phyloP scores from a whole-genome alignment of 2,888 invertebrate genomes.

The Oscheius sp. region DNA sequence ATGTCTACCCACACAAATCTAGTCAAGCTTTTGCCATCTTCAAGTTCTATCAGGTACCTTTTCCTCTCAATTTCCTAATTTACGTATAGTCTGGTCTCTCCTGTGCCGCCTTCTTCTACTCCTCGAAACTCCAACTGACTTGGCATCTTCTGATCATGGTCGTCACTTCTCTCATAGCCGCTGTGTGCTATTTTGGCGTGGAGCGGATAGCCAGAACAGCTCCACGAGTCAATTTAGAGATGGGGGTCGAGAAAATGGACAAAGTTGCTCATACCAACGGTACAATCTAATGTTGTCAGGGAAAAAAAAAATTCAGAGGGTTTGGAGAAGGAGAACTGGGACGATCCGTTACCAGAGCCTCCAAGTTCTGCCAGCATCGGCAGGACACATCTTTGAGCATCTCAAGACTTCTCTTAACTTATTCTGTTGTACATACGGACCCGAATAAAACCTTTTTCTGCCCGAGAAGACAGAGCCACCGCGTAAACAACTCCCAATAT shows the following conservation, averaged over 20 bases:
- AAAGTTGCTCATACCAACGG: background rate
- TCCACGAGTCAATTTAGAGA: background rate
- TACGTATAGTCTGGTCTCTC: constrained; percentile 74
- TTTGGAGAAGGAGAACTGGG: constrained; percentile 5
- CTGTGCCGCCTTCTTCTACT: constrained; percentile 76
- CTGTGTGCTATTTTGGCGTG: constrained; percentile 47
- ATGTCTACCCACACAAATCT: constrained; percentile 84
- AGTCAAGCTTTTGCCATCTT: constrained; percentile 96
- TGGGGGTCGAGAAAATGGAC: background rate
- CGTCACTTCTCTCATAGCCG: constrained; percentile 54
- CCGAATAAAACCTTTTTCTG: too few species aligned
- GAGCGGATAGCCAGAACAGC: constrained; percentile 24
- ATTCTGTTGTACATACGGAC: too few species aligned
- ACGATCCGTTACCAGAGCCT: constrained; percentile 25
- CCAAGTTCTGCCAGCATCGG: constrained; percentile 12
- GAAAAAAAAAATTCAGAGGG: background rate
- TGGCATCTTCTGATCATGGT: constrained; percentile 76
- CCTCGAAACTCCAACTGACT: constrained; percentile 73
- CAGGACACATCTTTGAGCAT: constrained; percentile 21
- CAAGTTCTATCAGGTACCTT: constrained; percentile 86
- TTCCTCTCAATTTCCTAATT: background rate
- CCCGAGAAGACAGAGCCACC: too few species aligned
- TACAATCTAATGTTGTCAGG: background rate
- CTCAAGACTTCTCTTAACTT: too few species aligned
- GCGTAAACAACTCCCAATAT: too few species aligned